phyloP scores from a whole-genome alignment of 1,140 invertebrate species.

The Orussus abietinus region DNA sequence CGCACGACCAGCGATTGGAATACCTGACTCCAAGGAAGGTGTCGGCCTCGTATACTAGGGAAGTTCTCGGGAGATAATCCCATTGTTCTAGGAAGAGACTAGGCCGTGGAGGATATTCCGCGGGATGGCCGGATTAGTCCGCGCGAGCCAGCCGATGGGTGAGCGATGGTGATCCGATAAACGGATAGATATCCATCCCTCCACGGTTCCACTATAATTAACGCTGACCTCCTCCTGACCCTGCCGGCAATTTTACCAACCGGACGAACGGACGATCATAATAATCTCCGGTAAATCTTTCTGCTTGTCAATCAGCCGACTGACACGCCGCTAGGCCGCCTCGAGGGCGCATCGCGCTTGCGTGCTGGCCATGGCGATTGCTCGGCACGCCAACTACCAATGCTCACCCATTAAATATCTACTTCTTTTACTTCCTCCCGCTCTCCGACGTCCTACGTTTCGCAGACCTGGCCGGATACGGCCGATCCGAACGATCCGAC shows the following conservation, averaged over 20 bases:
- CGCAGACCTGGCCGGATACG: no score
- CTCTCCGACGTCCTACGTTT: conserved; percentile 14
- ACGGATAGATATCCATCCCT: conserved; percentile 48
- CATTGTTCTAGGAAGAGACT: neutral
- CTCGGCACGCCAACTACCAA: conserved; percentile 40
- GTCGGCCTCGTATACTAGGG: no score
- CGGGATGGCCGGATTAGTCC: no score
- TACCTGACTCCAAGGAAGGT: no score
- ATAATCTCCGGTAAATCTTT: conserved; percentile 53
- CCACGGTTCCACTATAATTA: conserved; percentile 47
- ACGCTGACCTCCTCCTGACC: conserved; percentile 46
- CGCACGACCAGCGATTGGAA: no score
- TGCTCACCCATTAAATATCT: conserved; percentile 42
- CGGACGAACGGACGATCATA: conserved; percentile 43
- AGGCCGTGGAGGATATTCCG: neutral
- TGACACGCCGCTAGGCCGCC: conserved; percentile 30
- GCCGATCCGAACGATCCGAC: no score
- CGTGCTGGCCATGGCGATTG: conserved; percentile 6
- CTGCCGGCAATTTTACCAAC: conserved; percentile 43
- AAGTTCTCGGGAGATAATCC: no score
- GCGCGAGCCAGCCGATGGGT: no score
- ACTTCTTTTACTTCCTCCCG: conserved; percentile 35
- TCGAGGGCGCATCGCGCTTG: conserved; percentile 6
- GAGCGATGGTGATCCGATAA: conserved; percentile 47
- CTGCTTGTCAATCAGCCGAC: conserved; percentile 52